phyloP scores from a whole-genome alignment of 2,113 vertebrate species.

The Globicephala melas region DNA sequence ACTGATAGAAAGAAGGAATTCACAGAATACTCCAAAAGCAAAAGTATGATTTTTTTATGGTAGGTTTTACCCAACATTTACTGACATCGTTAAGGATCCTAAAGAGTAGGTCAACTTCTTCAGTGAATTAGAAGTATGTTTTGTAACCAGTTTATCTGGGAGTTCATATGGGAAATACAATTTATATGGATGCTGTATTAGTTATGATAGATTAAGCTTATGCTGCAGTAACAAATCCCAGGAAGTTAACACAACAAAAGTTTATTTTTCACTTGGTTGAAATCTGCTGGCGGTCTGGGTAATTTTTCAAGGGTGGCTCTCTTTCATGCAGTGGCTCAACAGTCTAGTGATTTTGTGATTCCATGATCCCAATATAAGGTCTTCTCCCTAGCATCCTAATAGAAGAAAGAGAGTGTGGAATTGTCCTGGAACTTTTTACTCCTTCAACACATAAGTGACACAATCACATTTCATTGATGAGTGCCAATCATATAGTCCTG shows the following conservation, averaged over 20 bases:
- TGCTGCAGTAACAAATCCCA: not conserved
- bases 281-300: not conserved
- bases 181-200: not conserved
- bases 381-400: not conserved
- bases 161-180: not conserved
- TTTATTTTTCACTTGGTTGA: not conserved
- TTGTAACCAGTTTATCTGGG: not conserved
- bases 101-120: not conserved
- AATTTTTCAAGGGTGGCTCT: not conserved
- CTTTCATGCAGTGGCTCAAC: not conserved
- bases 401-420: not conserved
- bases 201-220: not conserved
- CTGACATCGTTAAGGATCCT: not conserved
- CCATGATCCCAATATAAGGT: not conserved
- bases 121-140: not conserved
- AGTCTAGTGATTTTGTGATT: not conserved
- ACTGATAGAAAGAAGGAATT: constrained; percentile 18
- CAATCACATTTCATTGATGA: not conserved
- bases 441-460: not conserved
- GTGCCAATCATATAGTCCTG: not conserved
- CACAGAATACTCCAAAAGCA: not conserved
- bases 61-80: not conserved
- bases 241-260: not conserved
- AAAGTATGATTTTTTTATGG: not conserved
- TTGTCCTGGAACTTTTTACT: not conserved